Conservation (phyloP, 2,888 invertebrate genomes). For the Dilophus febrilis region DNA sequence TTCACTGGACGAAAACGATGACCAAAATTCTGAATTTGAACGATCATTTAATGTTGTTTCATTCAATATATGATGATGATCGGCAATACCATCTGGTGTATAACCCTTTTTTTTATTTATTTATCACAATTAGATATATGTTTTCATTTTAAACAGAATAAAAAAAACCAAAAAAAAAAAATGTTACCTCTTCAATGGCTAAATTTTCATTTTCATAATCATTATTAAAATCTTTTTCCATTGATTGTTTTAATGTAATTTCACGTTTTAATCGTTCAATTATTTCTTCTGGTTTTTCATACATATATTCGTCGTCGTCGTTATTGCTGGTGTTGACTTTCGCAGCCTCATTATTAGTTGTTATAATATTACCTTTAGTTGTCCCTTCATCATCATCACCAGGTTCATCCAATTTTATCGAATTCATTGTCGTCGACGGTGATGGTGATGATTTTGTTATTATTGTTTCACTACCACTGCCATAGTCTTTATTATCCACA, state of each 20-base stretch:
- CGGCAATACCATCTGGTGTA: conserved; percentile 44
- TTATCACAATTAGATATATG: not conserved
- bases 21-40: conserved; percentile 65
- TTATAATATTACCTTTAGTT: not conserved
- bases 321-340: not conserved
- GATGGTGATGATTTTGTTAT: too few relatives aligned
- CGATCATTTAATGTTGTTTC: conserved; percentile 49
- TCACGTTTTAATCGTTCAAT: conserved; percentile 31
- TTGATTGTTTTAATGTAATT: conserved; percentile 33
- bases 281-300: conserved; percentile 16
- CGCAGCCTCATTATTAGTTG: not conserved
- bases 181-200: conserved; percentile 43
- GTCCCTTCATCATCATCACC: not conserved
- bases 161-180: not conserved
- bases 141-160: not conserved
- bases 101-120: conserved; percentile 28
- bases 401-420: conserved; percentile 8
- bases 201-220: conserved; percentile 42
- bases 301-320: not conserved
- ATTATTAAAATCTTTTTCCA: conserved; percentile 33
- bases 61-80: conserved; percentile 43
- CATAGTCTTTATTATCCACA: conserved; percentile 5
- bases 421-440: too few relatives aligned
- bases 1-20: conserved; percentile 65
- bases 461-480: too few relatives aligned